Conservation (phyloP, 2,113 vertebrate species). For the Megaleporinus macrocephalus region DNA sequence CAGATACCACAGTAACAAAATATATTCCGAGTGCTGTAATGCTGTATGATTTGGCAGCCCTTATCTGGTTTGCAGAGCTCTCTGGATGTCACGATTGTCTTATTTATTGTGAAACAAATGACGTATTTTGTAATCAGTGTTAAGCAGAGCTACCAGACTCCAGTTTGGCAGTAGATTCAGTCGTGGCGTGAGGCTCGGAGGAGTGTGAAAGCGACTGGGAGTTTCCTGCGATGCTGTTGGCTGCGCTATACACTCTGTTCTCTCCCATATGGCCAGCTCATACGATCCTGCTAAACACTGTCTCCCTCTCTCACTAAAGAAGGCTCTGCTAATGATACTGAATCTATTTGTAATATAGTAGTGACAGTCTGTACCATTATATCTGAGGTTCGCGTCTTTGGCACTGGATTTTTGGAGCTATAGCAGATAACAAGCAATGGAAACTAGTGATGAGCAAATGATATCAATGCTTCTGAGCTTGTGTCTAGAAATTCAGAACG, state of each 20-base stretch:
- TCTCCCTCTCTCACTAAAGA: not conserved
- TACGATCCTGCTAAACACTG: constrained; percentile 15
- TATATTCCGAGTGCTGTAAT: not conserved
- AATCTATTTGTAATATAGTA: not conserved
- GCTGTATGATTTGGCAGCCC: not conserved
- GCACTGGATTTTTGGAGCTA: too few relatives aligned
- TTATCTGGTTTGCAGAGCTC: not conserved
- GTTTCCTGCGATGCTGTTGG: constrained; percentile 12
- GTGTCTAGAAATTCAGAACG: too few relatives aligned
- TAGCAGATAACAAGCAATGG: too few relatives aligned
- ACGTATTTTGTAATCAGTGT: constrained; percentile 7
- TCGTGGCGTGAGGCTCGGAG: not conserved
- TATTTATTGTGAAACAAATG: constrained; percentile 11
- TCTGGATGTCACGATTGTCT: not conserved
- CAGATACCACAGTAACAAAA: too few relatives aligned
- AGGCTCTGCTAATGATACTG: not conserved
- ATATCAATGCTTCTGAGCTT: too few relatives aligned
- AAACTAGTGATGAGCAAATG: too few relatives aligned
- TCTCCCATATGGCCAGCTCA: constrained; percentile 26
- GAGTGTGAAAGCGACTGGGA: constrained; percentile 37
- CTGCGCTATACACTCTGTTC: not conserved
- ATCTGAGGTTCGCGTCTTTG: too few relatives aligned
- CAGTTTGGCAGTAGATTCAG: not conserved
- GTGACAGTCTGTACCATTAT: not conserved
- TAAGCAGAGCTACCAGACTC: not conserved